These are phyloP conservation scores for Dendrocincla fuliginosa DNA, from an alignment of 2,797 vertebrate genomes.

Conservation along the genomic window DNA sequence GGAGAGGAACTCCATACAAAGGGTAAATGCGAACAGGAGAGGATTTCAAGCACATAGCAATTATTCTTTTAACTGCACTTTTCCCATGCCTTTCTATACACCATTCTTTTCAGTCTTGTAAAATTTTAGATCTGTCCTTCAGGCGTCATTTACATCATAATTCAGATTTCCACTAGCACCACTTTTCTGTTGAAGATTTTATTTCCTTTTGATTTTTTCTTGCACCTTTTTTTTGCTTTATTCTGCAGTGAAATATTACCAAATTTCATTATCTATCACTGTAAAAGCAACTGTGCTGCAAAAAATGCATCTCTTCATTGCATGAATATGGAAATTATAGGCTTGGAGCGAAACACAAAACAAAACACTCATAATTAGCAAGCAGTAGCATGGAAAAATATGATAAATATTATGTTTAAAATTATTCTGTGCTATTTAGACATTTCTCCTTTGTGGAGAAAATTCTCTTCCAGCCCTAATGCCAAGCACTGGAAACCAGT, in stretches of 20 bases:
- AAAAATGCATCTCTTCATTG: neutral
- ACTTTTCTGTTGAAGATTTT: neutral
- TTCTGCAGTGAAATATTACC: neutral
- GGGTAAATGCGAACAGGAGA: neutral
- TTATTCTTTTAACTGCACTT: neutral
- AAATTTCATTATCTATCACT: neutral
- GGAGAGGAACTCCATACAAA: neutral
- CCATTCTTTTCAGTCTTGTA: neutral
- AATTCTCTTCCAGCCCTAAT: neutral
- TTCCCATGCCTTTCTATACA: neutral
- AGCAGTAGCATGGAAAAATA: neutral
- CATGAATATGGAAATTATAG: neutral
- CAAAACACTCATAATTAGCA: neutral
- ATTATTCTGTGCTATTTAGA: neutral
- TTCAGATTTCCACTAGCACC: neutral
- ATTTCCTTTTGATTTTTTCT: neutral
- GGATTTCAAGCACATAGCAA: neutral
- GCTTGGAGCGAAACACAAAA: neutral
- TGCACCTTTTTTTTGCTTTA: neutral
- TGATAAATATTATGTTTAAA: neutral
- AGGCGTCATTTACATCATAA: neutral
- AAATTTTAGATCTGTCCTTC: neutral
- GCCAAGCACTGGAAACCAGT: neutral
- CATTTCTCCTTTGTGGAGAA: neutral
- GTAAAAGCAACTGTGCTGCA: neutral